Percentiles rank a stretch among this genome's conserved stretches.
Evolutionary conservation across 2,113 vertebrate species (phyloP).

Genomic region (Phainopepla nitens): DNA sequence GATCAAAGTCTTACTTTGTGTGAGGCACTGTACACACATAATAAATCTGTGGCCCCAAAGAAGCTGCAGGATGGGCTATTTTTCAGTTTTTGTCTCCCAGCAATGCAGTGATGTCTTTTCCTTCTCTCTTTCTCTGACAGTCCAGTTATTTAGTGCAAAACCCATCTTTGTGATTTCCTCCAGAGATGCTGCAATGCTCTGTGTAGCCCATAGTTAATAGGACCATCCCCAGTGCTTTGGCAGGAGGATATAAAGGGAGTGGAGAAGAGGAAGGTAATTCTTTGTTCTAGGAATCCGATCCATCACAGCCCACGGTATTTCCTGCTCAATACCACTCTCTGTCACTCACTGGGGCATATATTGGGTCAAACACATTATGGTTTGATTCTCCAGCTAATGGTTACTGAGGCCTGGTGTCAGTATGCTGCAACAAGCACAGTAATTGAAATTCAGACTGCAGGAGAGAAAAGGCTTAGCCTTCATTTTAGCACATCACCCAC

Average conservation of each 20-base stretch:
- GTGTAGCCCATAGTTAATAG: neutral
- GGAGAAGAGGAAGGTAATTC: constrained; percentile 13
- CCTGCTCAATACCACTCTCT: constrained; percentile 13
- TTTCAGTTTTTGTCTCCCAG: neutral
- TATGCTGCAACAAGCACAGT: neutral
- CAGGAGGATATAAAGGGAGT: neutral
- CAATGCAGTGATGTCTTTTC: neutral
- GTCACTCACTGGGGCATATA: constrained; percentile 12
- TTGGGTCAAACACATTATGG: constrained; percentile 12
- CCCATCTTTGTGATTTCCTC: neutral
- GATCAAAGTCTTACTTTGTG: neutral
- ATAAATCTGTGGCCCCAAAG: neutral
- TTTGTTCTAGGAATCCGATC: constrained; percentile 25
- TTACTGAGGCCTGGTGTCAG: neutral
- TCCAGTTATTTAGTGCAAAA: neutral
- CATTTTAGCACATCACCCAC: neutral
- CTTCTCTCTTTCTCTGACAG: neutral
- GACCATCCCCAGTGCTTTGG: neutral
- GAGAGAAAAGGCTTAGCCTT: constrained; percentile 27
- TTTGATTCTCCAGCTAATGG: constrained; percentile 24
- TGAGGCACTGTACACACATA: neutral
- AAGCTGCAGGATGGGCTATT: neutral
- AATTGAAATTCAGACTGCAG: constrained; percentile 43
- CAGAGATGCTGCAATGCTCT: neutral
- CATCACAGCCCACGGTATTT: neutral